Conservation (phyloP, 2,113 vertebrate species). For the Cygnus buccinator region DNA sequence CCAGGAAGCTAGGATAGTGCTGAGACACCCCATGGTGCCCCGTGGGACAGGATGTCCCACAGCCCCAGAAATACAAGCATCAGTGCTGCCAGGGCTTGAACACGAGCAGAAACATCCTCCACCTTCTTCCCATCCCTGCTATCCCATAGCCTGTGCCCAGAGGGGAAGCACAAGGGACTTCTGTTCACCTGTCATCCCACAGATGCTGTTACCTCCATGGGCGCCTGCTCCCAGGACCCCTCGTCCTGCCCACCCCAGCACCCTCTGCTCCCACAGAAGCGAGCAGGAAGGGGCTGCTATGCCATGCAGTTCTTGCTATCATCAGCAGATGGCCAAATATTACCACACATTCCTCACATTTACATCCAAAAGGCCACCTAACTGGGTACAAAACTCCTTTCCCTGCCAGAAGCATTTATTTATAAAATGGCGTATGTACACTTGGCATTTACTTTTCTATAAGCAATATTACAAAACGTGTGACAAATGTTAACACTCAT, state of each 20-base stretch:
- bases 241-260: accelerated
- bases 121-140: not conserved
- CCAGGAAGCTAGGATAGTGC: not conserved
- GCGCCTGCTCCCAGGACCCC: no score
- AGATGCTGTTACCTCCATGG: accelerated
- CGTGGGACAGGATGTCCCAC: no score
- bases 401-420: conserved; percentile 24
- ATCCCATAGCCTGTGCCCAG: not conserved
- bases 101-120: not conserved
- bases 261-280: accelerated
- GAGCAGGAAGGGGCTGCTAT: not conserved
- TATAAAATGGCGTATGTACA: conserved; percentile 29
- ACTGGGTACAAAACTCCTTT: not conserved
- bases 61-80: not conserved
- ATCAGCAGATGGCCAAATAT: conserved; percentile 70
- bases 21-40: not conserved
- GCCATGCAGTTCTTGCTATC: conserved; percentile 34
- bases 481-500: not conserved
- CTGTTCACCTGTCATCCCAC: not conserved
- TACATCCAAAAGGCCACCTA: conserved; percentile 18
- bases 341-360: conserved; percentile 58
- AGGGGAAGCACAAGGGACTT: not conserved
- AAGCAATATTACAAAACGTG: not conserved
- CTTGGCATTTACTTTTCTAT: conserved; percentile 44
- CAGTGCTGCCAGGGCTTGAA: not conserved